Conservation (phyloP, 2,888 invertebrate species). For the Melanophora roralis region DNA sequence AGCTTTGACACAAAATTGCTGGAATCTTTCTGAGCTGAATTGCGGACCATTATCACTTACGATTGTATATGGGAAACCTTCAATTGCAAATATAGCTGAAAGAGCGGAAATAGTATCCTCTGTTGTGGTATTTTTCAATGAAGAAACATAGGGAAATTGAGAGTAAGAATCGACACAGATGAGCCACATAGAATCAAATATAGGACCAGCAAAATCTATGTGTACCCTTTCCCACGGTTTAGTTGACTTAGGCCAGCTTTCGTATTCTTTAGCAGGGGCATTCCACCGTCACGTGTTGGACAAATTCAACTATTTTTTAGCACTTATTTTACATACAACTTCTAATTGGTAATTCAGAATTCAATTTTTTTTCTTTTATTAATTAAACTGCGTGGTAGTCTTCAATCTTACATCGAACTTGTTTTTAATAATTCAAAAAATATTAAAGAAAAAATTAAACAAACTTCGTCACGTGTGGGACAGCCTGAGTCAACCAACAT, state of each 20-base stretch:
- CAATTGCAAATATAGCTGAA: slow-evolving; percentile 63
- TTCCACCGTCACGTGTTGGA: no score
- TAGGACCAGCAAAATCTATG: slow-evolving; percentile 48
- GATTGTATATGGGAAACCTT: slow-evolving; percentile 64
- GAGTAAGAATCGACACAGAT: slow-evolving; percentile 21
- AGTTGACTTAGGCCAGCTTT: slow-evolving; percentile 13
- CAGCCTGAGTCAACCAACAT: no score
- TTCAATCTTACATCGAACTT: no score
- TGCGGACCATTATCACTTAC: slow-evolving; percentile 66
- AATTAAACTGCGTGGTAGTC: no score
- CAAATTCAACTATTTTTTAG: no score
- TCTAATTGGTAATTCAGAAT: no score
- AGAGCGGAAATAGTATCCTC: slow-evolving; percentile 61
- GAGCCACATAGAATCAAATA: slow-evolving; percentile 51
- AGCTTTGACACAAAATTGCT: slow-evolving; percentile 63
- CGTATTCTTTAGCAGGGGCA: slow-evolving; percentile 9
- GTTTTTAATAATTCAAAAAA: no score
- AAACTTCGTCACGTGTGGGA: no score
- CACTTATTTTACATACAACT: no score
- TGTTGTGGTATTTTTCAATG: slow-evolving; percentile 60
- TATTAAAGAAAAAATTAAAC: no score
- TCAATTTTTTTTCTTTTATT: no score
- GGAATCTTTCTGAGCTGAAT: slow-evolving; percentile 53
- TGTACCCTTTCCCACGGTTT: slow-evolving; percentile 32
- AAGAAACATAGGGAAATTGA: slow-evolving; percentile 36